A percentile compares a stretch with the other conserved stretches of the same genome.
These are phyloP conservation scores for Drosophila setosimentum DNA, from an alignment of 2,888 invertebrate species.

Conservation along the genomic window DNA sequence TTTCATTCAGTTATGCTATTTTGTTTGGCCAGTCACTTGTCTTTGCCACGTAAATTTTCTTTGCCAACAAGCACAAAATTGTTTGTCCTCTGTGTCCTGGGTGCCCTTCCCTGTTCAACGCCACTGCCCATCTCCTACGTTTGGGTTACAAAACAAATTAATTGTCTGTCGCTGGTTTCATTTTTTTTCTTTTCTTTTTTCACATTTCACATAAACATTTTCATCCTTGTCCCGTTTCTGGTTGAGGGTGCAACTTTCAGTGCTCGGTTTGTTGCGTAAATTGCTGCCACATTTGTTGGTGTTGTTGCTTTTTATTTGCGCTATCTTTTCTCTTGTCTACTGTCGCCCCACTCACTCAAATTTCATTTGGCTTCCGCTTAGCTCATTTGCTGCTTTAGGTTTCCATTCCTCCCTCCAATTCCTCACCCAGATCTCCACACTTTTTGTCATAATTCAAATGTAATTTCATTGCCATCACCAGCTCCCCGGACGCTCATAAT, in stretches of 20 bases:
- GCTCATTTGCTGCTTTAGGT: conserved; percentile 67
- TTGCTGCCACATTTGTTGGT: conserved; percentile 47
- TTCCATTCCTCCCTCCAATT: conserved; percentile 3
- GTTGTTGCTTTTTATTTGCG: conserved; percentile 51
- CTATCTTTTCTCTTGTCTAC: conserved; percentile 30
- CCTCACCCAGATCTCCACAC: conserved; percentile 2
- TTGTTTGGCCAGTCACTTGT: conserved; percentile 62
- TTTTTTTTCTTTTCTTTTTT: conserved; percentile 17
- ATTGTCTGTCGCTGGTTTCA: conserved; percentile 63
- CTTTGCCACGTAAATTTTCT: conserved; percentile 79
- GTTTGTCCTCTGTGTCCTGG: conserved; percentile 56
- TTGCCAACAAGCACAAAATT: conserved; percentile 78
- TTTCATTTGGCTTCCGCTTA: conserved; percentile 74
- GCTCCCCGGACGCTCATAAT: conserved; percentile 76
- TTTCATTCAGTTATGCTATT: conserved; percentile 7
- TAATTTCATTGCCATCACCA: conserved; percentile 66
- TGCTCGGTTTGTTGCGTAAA: conserved; percentile 72
- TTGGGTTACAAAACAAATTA: conserved; percentile 72
- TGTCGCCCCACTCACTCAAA: conserved; percentile 50
- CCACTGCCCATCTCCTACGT: neutral
- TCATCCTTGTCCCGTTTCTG: conserved; percentile 35
- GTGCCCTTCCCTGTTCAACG: neutral
- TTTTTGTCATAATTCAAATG: conserved; percentile 76
- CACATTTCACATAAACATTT: conserved; percentile 61
- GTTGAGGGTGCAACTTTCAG: conserved; percentile 62